A percentile compares a stretch with the other conserved stretches of the same genome.
Conservation (phyloP, 1,140 invertebrate species). For the Oryctes rhinoceros region DNA sequence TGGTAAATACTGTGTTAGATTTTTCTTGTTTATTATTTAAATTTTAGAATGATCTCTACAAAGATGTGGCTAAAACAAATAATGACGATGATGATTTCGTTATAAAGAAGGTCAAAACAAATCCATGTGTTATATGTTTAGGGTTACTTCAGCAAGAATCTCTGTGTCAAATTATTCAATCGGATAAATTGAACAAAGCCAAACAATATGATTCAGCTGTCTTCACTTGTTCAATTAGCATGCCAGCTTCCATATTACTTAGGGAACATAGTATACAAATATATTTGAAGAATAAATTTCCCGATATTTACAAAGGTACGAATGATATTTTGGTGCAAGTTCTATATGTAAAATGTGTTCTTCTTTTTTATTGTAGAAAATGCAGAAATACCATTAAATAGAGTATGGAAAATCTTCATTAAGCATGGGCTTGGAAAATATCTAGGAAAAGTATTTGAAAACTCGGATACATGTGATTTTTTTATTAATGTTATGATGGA, state of each 20-base stretch:
- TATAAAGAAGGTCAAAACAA: slow-evolving; percentile 58
- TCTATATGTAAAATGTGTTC: not conserved
- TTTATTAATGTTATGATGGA: slow-evolving; percentile 51
- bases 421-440: slow-evolving; percentile 47
- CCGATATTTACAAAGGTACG: slow-evolving; percentile 52
- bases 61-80: slow-evolving; percentile 44
- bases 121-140: slow-evolving; percentile 69
- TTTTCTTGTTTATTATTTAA: slow-evolving; percentile 42
- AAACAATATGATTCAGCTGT: slow-evolving; percentile 59
- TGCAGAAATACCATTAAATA: slow-evolving; percentile 50
- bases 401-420: slow-evolving; percentile 53
- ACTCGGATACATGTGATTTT: slow-evolving; percentile 53
- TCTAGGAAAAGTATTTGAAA: slow-evolving; percentile 52
- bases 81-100: slow-evolving; percentile 14
- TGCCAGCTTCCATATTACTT: slow-evolving; percentile 60
- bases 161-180: slow-evolving; percentile 61
- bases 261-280: slow-evolving; percentile 62
- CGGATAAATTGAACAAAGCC: slow-evolving; percentile 59
- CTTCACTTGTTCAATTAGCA: slow-evolving; percentile 60
- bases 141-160: slow-evolving; percentile 68
- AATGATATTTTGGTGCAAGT: not conserved
- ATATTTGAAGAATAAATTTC: slow-evolving; percentile 60
- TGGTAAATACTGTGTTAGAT: not conserved
- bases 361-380: slow-evolving; percentile 48
- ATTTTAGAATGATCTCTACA: slow-evolving; percentile 54